These are phyloP conservation scores for Lapara coniferarum DNA, from an alignment of 2,888 invertebrate genomes.

Conservation along the genomic window DNA sequence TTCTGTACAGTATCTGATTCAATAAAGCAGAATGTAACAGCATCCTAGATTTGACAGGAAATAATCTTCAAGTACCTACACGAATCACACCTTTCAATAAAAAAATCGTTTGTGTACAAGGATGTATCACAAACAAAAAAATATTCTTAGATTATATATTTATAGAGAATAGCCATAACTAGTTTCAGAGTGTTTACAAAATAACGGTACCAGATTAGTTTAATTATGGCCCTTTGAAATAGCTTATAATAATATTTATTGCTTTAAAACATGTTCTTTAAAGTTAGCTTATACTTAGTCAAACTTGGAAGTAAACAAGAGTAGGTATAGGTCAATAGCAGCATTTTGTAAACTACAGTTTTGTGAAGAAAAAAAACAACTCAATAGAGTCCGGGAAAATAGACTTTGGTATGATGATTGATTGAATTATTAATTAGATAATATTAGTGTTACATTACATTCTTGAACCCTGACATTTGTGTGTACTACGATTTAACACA, in stretches of 20 bases:
- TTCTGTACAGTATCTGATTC: background rate
- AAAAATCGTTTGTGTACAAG: background rate
- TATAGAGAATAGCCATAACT: background rate
- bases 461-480: conserved; percentile 5
- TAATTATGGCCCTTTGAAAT: background rate
- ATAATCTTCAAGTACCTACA: too few relatives aligned
- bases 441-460: background rate
- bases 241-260: conserved; percentile 15
- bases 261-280: conserved; percentile 1
- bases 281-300: background rate
- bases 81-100: too few relatives aligned
- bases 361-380: background rate
- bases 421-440: background rate
- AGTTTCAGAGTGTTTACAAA: background rate
- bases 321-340: conserved; percentile 1
- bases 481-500: background rate
- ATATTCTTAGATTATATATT: background rate
- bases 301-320: too few relatives aligned
- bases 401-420: background rate
- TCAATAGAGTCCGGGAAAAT: background rate
- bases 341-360: background rate
- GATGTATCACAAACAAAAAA: background rate
- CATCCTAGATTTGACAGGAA: background rate
- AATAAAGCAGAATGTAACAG: background rate
- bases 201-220: conserved; percentile 12